Conservation (phyloP, 2,797 vertebrate genomes). For the Arctocebus calabarensis region DNA sequence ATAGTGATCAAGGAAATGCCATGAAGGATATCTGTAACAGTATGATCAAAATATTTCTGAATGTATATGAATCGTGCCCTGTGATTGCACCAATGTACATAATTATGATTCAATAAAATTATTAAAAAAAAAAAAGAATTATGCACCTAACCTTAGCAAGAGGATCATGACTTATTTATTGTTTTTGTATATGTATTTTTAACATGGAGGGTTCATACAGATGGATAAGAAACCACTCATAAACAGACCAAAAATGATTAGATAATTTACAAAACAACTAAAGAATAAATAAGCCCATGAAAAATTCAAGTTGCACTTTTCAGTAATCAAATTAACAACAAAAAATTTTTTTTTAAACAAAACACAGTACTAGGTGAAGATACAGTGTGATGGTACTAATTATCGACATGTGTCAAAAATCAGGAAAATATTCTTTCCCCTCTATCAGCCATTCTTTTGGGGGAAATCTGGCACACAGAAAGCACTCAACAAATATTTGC, state of each 20-base stretch:
- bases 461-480: neutral
- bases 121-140: constrained; percentile 19
- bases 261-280: constrained; percentile 23
- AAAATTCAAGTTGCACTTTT: constrained; percentile 49
- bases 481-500: neutral
- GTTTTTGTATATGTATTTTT: neutral
- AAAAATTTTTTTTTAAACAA: neutral
- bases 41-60: too few species aligned
- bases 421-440: constrained; percentile 8
- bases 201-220: neutral
- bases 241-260: neutral
- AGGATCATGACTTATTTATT: neutral
- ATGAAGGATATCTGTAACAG: too few species aligned
- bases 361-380: neutral
- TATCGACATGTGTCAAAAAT: neutral
- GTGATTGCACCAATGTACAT: too few species aligned
- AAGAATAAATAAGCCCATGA: neutral
- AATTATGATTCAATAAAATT: too few species aligned
- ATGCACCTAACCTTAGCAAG: neutral
- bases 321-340: neutral
- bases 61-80: too few species aligned
- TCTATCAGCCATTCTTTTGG: neutral
- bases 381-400: neutral
- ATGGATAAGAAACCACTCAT: neutral
- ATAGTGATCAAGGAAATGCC: too few species aligned